Evolutionary conservation across 2,113 vertebrate species (phyloP).

Genomic region (Lanius ludovicianus): DNA sequence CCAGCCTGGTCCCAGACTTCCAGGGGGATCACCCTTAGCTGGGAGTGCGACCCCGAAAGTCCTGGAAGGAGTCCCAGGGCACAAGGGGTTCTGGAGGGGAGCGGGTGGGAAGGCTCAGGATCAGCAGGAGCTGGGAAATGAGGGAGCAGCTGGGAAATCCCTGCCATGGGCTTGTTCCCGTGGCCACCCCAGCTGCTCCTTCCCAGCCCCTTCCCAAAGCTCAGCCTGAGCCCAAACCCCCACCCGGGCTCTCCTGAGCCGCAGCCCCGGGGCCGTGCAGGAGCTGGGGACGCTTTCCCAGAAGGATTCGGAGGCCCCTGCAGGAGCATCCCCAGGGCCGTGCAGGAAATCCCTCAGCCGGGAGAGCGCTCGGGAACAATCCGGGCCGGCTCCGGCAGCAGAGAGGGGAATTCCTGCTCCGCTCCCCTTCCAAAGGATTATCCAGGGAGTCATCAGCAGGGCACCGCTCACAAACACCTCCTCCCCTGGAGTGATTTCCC

Average conservation of each 20-base stretch:
- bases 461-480: not conserved
- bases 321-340: not conserved
- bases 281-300: not conserved
- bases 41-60: not conserved
- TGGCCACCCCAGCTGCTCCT: not conserved
- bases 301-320: not conserved
- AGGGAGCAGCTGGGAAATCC: not conserved
- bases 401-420: accelerated
- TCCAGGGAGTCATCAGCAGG: not conserved
- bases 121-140: not conserved
- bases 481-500: not conserved
- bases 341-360: not conserved
- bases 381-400: not conserved
- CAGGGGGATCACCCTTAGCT: not conserved
- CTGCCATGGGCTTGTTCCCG: accelerated
- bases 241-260: accelerated
- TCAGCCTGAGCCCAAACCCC: not conserved
- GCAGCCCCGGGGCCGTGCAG: accelerated
- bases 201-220: not conserved
- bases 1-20: not conserved
- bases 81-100: not conserved
- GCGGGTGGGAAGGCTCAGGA: not conserved
- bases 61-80: not conserved
- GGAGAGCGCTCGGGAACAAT: not conserved
- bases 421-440: not conserved